Evolutionary conservation across 1,140 invertebrate species (phyloP), one percentile per base, ranked within the genome.

Genomic region (Drosophila truncata): DNA sequence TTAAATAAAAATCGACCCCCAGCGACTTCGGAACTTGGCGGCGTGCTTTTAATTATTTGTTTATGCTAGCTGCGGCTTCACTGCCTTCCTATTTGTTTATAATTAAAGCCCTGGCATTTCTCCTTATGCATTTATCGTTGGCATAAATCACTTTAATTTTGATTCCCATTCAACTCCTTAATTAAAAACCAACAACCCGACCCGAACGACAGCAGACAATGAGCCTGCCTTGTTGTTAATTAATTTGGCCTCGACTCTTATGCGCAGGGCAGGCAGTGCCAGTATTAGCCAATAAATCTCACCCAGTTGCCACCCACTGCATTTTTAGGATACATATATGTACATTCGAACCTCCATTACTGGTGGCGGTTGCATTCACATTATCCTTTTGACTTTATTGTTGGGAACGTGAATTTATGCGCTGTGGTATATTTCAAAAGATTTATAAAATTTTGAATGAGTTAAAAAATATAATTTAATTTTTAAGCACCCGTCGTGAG

Each of bases 21-120:
- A 65, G 39, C 46, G 49, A 81, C 82, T 85, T 81, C 39, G 55
- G 31, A 83, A 80, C 76, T 66, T 64, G 83, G 69, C 52, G 18
- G 31, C 66, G 42, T 61, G 69, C 73, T 84, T 81, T 88, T 81
- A 88, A 88, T 88, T 88, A 88, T 81, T 84, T 88, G 84, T 84
- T 88, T 88, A 78, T 72, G 79, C 69, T 87, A 73, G 86, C 83
- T 77, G 44, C 50, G 75, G 71, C 77, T 62, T 59, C 55, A 65
- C 65, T 74, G 65, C 62, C 77, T 44, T 39, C 35, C 27, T 88
- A 88, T 88, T 88, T 88, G 73, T 88, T 84, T 88, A 90, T 88
- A 88, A 88, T 88, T 88, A 88, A 88, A 72, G 74, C 78, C 44
- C 46, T 62, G 70, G 54, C 52, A 35, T 42, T 75, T 62, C 44